Evolutionary conservation across 2,797 vertebrate genomes (phyloP), one percentile per base, ranked within the genome.

Genomic region (Dendrocincla tyrannina): DNA sequence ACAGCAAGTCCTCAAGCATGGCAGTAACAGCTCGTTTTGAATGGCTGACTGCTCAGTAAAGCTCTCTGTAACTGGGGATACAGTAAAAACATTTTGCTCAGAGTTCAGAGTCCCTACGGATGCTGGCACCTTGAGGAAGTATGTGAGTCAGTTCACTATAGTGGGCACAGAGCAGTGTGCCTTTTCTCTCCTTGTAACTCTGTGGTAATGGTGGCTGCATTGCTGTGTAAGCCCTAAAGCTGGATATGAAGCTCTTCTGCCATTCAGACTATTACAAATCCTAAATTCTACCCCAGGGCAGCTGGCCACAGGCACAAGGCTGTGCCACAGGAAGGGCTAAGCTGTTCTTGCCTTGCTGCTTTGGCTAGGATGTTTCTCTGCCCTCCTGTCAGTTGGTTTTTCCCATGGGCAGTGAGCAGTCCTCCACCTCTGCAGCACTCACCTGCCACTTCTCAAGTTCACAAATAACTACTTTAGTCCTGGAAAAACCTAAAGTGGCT

Each of bases 161-260:
- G 10, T 2, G 15, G 60, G 33, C 0, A 0, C 24, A 85, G 39
- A 91, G 32, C 6, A 0, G 0, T 11, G 55, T 70, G 56, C 20
- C 10, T 66, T 74, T 84, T 60, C 23, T 68, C 27, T 37, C 35
- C 37, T 75, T 2, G 0, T 41, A 50, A 44, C 22, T 33, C 24
- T 72, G 35, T 11, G 41, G 24, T 69, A 44, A 75, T 6, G 8
- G 7, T 15, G 39, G 32, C 33, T 66, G 23, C 20, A 22, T 47
- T 75, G 74, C 62, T 75, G 0, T 7, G 5, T 41, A 37, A 52
- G 32, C 20, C 22, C 17, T 77, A 33, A 66, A 78, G 23, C 46
- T 83, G 72, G 73, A 50, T 9, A 9, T 3, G 3, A 3, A 64
- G 20, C 46, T 76, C 25, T 77, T 52, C 56, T 85, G 35, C 50